Percentiles rank a stretch among this genome's conserved stretches.
Evolutionary conservation across 2,888 invertebrate species (phyloP).

Genomic region (Disparrhopalites patrizii): DNA sequence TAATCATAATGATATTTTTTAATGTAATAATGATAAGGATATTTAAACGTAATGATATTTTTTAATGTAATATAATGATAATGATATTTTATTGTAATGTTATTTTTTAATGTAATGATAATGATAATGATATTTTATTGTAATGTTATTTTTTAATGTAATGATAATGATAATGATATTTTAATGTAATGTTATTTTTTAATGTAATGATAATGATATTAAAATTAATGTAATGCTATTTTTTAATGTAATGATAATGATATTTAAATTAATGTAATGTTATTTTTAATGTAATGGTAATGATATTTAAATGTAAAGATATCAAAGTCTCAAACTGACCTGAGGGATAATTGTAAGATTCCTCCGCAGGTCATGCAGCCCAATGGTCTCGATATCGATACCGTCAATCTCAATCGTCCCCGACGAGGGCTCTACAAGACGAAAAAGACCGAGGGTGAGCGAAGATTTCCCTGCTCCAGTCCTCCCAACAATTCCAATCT

Average conservation of each 20-base stretch:
- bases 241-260: not conserved
- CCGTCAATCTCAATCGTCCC: conserved; percentile 75
- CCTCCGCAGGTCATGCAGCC: conserved; percentile 78
- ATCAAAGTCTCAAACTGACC: not conserved
- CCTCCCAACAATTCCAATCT: conserved; percentile 58
- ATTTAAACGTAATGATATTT: too few relatives aligned
- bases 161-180: too few relatives aligned
- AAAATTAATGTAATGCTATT: too few relatives aligned
- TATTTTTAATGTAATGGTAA: not conserved
- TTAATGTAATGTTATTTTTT: too few relatives aligned
- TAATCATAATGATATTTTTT: too few relatives aligned
- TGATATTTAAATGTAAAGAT: not conserved
- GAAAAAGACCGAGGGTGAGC: conserved; percentile 62
- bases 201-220: not conserved
- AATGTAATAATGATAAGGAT: too few relatives aligned
- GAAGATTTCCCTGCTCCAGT: conserved; percentile 55
- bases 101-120: too few relatives aligned
- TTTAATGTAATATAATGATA: too few relatives aligned
- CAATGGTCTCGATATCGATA: conserved; percentile 72
- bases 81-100: too few relatives aligned
- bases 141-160: too few relatives aligned
- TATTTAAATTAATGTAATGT: not conserved
- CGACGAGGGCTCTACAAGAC: conserved; percentile 77
- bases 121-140: too few relatives aligned
- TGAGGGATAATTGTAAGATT: conserved; percentile 70